phyloP scores from a whole-genome alignment of 2,797 vertebrate species.

The Pipistrellus pygmaeus region DNA sequence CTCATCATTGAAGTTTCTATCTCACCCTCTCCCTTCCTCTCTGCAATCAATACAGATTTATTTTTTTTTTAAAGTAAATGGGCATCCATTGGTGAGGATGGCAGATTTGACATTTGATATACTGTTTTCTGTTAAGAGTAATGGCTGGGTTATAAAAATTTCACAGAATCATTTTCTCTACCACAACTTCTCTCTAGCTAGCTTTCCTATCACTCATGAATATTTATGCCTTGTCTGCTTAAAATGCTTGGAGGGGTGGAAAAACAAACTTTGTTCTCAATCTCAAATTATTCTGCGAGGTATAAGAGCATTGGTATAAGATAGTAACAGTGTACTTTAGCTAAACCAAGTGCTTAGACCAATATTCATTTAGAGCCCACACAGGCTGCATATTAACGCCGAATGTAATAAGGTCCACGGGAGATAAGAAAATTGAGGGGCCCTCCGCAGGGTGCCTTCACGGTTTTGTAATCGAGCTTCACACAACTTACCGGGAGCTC shows the following conservation, averaged over 20 bases:
- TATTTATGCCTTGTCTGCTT: conserved; percentile 59
- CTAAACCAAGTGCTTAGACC: conserved; percentile 1
- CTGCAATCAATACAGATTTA: too few relatives aligned
- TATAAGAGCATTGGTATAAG: background rate
- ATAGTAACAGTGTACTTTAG: background rate
- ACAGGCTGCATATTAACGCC: background rate
- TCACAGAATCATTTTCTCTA: conserved; percentile 13
- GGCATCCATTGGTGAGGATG: background rate
- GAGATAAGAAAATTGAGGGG: background rate
- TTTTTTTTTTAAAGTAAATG: background rate
- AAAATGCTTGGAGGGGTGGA: background rate
- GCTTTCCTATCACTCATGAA: conserved; percentile 45
- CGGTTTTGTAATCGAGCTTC: background rate
- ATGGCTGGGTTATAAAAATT: background rate
- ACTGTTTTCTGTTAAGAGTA: background rate
- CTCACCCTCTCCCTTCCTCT: too few relatives aligned
- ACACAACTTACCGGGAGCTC: background rate
- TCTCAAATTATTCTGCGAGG: conserved; percentile 13
- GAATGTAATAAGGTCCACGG: background rate
- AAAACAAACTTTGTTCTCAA: conserved; percentile 43
- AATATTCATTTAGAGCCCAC: background rate
- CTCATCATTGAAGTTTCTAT: too few relatives aligned
- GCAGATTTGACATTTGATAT: background rate
- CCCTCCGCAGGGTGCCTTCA: accelerated
- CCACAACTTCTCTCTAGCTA: background rate